Evolutionary conservation across 2,797 vertebrate genomes (phyloP), one percentile per base, ranked within the genome.

Genomic region (Meriones psammophilus): DNA sequence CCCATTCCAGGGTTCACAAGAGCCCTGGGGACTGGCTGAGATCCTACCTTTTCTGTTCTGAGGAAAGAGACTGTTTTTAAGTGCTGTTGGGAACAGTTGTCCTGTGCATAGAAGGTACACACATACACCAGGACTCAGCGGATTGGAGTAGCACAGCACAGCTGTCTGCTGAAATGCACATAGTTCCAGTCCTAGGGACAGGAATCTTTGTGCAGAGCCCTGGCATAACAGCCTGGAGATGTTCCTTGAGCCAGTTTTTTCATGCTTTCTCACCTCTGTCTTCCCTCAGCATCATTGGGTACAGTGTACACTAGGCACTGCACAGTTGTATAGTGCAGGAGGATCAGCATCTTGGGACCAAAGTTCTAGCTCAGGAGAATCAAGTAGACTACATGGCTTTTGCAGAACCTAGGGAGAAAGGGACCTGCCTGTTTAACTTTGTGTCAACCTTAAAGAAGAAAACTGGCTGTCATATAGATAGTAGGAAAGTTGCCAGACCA

Each of bases 61-160:
- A 7, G 42, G 56, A 33, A 8, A 36, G 50, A 0, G n/a, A 42
- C 13, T 30, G 46, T 6, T 39, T 15, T 83, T 71, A 62, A 79
- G 62, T 33, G 4, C 73, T 36, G 62, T 26, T 69, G 5, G 46
- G 26, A 68, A 12, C 0, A 7, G 26, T 2, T 24, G 73, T 56
- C 58, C 13, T 50, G 3, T 56, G 22, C 33, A 58, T 36, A 17
- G 46, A 30, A 78, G 68, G 22, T 36, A 14, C 30, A 73, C 0
- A 3, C 1, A 0, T 20, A 0, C 36, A 46, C 56, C 15, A 8
- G 8, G 24, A 54, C 76, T 24, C 54, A 4, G 0, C 3, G 9
- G 46, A 14, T 50, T 66, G 26, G 39, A 66, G n/a, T 12, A 62
- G 58, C 26, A 1, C 3, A 5, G 28, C 15, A 15, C 7, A 36